Conservation (phyloP, 2,888 invertebrate genomes). For the Drosophila macrospina region DNA sequence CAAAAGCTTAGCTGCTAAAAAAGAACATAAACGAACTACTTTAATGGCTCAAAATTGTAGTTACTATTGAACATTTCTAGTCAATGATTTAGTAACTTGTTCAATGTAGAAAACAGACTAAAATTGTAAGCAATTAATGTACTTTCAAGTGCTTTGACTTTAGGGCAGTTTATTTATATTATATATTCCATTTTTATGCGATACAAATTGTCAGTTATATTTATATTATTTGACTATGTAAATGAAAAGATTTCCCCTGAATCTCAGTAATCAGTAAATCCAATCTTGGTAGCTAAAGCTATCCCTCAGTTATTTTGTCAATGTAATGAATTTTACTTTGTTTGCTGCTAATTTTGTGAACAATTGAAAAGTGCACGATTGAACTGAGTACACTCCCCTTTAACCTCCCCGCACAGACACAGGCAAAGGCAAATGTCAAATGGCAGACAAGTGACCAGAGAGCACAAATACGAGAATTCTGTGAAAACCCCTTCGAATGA, state of each 20-base stretch:
- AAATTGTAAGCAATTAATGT: too few relatives aligned
- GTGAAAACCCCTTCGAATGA: constrained; percentile 32
- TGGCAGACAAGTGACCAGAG: constrained; percentile 61
- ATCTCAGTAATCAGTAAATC: neutral
- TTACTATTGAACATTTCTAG: too few relatives aligned
- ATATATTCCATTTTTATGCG: too few relatives aligned
- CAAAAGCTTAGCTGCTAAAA: too few relatives aligned
- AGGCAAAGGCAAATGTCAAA: constrained; percentile 45
- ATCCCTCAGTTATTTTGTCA: constrained; percentile 4
- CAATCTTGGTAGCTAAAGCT: neutral
- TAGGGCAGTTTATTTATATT: too few relatives aligned
- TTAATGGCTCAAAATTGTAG: too few relatives aligned
- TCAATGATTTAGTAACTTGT: too few relatives aligned
- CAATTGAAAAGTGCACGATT: constrained; percentile 34
- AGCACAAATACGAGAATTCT: constrained; percentile 50
- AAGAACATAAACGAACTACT: too few relatives aligned
- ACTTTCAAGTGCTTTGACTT: too few relatives aligned
- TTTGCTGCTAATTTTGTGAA: constrained; percentile 62
- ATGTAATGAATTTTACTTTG: constrained; percentile 33
- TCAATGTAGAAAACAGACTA: too few relatives aligned
- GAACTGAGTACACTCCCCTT: constrained; percentile 14
- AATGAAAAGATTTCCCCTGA: neutral
- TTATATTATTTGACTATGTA: too few relatives aligned
- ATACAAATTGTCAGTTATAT: too few relatives aligned
- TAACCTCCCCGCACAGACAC: constrained; percentile 9